Percentiles rank a stretch among this genome's conserved stretches.
Conservation (phyloP, 1,140 invertebrate genomes). For the Platyura marginata region DNA sequence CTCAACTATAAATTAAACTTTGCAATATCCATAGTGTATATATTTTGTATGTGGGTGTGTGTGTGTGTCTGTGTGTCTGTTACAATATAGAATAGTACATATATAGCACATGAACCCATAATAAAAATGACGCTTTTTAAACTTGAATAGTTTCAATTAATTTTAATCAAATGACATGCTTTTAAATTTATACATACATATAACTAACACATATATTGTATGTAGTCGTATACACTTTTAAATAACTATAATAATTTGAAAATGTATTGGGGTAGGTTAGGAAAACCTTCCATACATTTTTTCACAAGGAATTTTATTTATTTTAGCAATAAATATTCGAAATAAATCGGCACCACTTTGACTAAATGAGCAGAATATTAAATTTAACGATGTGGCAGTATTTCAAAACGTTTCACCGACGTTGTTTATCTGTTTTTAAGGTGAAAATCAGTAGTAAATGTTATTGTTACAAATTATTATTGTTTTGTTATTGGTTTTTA, state of each 20-base stretch:
- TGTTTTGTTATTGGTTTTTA: not conserved
- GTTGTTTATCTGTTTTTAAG: not conserved
- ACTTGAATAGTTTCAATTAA: no score
- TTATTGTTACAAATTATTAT: not conserved
- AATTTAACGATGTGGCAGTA: conserved; percentile 28
- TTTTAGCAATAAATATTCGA: conserved; percentile 16
- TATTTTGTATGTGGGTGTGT: no score
- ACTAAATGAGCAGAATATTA: conserved; percentile 28
- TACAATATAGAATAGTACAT: no score
- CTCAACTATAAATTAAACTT: no score
- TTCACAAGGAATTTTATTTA: conserved; percentile 1
- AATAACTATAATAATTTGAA: not conserved
- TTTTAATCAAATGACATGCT: no score
- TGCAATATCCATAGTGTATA: no score
- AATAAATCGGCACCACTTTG: conserved; percentile 28
- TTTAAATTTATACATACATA: no score
- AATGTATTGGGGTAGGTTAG: not conserved
- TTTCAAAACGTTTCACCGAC: conserved; percentile 9
- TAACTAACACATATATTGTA: no score
- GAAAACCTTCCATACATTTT: not conserved
- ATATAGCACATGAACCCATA: no score
- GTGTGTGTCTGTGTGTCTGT: no score
- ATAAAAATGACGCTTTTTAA: no score
- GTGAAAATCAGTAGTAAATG: not conserved
- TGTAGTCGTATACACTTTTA: no score